Conservation (phyloP, 2,113 vertebrate species). For the Indri indri region DNA sequence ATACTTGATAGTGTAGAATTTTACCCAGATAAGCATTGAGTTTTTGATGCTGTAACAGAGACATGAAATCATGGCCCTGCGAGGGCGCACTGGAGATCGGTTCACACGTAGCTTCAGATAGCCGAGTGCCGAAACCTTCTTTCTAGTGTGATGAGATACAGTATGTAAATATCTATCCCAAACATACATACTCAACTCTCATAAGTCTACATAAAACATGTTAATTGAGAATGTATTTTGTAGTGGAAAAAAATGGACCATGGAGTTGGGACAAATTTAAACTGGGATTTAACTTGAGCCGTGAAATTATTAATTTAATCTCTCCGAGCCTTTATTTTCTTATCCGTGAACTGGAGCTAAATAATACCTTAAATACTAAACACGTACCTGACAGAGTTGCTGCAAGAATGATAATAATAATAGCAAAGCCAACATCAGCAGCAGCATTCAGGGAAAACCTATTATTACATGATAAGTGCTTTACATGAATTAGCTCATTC, state of each 20-base stretch:
- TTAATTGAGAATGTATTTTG: background rate
- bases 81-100: fast-evolving
- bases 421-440: background rate
- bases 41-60: background rate
- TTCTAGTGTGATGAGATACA: background rate
- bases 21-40: background rate
- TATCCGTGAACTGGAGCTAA: background rate
- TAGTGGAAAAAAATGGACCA: background rate
- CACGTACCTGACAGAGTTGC: background rate
- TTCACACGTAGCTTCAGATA: background rate
- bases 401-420: background rate
- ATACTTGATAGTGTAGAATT: background rate
- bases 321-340: background rate
- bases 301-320: background rate
- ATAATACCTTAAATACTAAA: background rate
- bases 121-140: background rate
- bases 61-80: background rate
- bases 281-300: background rate
- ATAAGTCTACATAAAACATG: background rate
- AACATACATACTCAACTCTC: background rate
- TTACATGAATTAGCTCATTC: background rate
- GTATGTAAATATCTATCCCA: background rate
- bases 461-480: background rate
- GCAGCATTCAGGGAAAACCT: background rate
- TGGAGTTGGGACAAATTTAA: background rate